Conservation (phyloP, 2,113 vertebrate species). For the Cricetomys ansorgei region DNA sequence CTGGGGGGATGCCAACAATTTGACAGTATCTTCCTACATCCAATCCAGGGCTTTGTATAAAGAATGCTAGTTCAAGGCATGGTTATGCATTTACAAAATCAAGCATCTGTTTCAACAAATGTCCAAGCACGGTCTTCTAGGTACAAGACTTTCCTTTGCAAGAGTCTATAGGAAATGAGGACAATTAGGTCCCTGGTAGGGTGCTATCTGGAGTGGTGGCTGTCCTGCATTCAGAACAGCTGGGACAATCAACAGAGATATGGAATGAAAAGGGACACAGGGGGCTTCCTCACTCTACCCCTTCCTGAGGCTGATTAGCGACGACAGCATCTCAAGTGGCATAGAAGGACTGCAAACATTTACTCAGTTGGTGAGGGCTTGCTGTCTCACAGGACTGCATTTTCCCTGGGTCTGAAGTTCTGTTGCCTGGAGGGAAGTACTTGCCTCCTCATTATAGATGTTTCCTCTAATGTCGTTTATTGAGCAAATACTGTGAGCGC, state of each 20-base stretch:
- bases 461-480: background rate
- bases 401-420: background rate
- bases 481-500: background rate
- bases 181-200: background rate
- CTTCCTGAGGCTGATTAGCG: background rate
- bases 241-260: background rate
- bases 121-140: background rate
- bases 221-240: background rate
- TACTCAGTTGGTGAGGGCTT: background rate
- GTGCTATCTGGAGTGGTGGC: background rate
- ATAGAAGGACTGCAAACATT: background rate
- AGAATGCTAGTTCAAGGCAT: background rate
- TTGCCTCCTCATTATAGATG: background rate
- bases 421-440: fast-evolving
- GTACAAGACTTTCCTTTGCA: background rate
- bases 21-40: background rate
- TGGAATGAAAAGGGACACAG: background rate
- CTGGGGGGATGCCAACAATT: background rate
- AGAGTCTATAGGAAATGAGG: background rate
- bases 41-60: background rate
- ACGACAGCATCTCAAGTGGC: background rate
- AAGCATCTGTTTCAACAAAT: background rate
- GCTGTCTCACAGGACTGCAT: fast-evolving
- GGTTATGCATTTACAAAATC: background rate
- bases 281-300: background rate